Evolutionary conservation across 2,888 invertebrate genomes (phyloP).

Genomic region (Patella caerulea): DNA sequence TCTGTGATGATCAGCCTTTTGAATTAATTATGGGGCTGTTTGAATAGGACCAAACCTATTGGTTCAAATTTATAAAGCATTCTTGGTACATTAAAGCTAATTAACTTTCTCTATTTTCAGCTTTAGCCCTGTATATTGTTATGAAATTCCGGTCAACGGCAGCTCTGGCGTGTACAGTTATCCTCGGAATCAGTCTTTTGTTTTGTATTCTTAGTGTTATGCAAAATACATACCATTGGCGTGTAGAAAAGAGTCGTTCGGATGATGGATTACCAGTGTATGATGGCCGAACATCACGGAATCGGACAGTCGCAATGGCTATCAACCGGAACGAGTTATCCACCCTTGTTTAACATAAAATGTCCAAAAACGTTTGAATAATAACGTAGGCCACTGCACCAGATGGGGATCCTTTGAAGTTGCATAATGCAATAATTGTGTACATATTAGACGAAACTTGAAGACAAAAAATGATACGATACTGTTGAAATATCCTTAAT

Average conservation of each 20-base stretch:
- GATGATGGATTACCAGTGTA: conserved; percentile 61
- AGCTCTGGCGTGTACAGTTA: conserved; percentile 89
- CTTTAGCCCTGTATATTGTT: conserved; percentile 91
- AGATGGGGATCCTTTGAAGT: no score
- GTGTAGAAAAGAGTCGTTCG: conserved; percentile 72
- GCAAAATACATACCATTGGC: conserved; percentile 95
- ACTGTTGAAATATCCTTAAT: no score
- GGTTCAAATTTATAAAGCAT: not conserved
- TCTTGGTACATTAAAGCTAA: no score
- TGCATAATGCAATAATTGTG: no score
- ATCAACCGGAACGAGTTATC: conserved; percentile 45
- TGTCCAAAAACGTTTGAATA: no score
- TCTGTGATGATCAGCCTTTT: no score
- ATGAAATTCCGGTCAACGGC: conserved; percentile 93
- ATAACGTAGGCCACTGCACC: no score
- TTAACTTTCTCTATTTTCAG: conserved; percentile 73
- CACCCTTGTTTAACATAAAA: conserved; percentile 46
- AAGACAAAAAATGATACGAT: no score
- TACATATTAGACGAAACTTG: no score
- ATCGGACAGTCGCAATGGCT: conserved; percentile 11
- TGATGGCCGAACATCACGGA: conserved; percentile 30
- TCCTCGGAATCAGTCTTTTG: conserved; percentile 91
- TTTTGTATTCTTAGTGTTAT: conserved; percentile 95
- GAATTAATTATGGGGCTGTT: no score
- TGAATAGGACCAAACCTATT: not conserved